Base-by-base conservation (phyloP, 2,113 vertebrate species). In the Pomatorhinus ruficollis region DNA sequence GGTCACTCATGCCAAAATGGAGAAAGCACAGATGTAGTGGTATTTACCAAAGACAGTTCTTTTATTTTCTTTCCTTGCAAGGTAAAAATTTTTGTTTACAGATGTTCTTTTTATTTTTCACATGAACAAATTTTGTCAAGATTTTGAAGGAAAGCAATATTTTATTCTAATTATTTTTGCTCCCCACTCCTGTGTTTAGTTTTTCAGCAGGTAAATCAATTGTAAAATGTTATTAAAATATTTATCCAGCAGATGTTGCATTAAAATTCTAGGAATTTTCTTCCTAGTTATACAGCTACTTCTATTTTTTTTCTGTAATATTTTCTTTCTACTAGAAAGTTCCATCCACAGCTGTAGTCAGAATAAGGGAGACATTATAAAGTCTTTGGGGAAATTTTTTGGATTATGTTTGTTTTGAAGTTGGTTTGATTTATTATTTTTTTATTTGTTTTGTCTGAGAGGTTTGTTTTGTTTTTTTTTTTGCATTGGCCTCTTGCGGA, bases 61-160 rank as follows among this genome's bases (percentile, higher is more conserved):
- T 39, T 39, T 5, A 61, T 39, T 60, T 25, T 47, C 1, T 56
- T 69, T 49, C 25, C 9, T 50, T 61, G 3, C 3, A 74, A 72
- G 13, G 23, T 30, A 74, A 49, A 72, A 15, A 30, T 10, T 12
- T 31, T 35, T 54, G 16, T 14, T 53, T 63, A 19, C 5, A 21
- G 25, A 2, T 22, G 2, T 12, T 27, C 4, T 5, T 11, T 16
- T 35, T 11, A n/a, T 25, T 20, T 44, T 24, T 15, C 1, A 45
- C 8, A 40, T 53, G 2, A 79, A 25, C 5, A 68, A 2, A 6
- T 61, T 56, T 74, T 70, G 15, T 54, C 12, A 52, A 18, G 60
- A 52, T 28, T 84, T 78, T 30, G 9, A 89, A 82, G 87, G 7
- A 59, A 81, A 71, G 2, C 1, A 63, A 2, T 39, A 52, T 75